phyloP scores from a whole-genome alignment of 2,888 invertebrate species.

The Conops quadrifasciatus region DNA sequence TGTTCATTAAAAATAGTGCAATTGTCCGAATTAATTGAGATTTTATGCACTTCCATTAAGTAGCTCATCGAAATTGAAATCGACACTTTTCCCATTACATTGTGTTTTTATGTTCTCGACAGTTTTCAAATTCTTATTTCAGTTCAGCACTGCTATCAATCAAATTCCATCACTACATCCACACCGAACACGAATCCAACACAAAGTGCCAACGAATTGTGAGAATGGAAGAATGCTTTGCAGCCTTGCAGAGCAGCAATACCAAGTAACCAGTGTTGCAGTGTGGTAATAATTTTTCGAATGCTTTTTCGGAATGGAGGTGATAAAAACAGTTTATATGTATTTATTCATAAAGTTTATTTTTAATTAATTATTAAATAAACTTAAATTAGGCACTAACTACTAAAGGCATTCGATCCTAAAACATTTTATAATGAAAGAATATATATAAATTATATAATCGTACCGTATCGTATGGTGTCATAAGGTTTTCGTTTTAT shows the following conservation, averaged over 20 bases:
- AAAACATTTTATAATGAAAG: no score
- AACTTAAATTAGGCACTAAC: no score
- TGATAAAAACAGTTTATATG: no score
- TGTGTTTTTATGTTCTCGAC: neutral
- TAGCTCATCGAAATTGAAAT: neutral
- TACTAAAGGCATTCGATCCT: no score
- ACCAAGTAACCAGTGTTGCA: neutral
- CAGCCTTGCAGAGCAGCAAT: neutral
- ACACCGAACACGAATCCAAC: slow-evolving; percentile 7
- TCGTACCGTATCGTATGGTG: no score
- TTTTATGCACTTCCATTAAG: no score
- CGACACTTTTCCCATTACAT: neutral
- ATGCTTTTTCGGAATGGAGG: neutral
- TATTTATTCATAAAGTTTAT: no score
- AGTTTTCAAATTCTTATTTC: slow-evolving; percentile 2
- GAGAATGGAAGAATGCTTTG: slow-evolving; percentile 4
- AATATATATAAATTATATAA: no score
- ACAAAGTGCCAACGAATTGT: slow-evolving; percentile 24
- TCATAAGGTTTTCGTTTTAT: no score
- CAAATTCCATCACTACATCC: slow-evolving; percentile 14
- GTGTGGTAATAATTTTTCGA: neutral
- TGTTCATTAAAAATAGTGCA: slow-evolving; percentile 13
- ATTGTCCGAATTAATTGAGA: neutral
- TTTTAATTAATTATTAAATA: no score
- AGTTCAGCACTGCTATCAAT: neutral